Evolutionary conservation across 1,140 invertebrate species (phyloP), one percentile per base, ranked within the genome.

Genomic region (Aphelinus atriplicis): DNA sequence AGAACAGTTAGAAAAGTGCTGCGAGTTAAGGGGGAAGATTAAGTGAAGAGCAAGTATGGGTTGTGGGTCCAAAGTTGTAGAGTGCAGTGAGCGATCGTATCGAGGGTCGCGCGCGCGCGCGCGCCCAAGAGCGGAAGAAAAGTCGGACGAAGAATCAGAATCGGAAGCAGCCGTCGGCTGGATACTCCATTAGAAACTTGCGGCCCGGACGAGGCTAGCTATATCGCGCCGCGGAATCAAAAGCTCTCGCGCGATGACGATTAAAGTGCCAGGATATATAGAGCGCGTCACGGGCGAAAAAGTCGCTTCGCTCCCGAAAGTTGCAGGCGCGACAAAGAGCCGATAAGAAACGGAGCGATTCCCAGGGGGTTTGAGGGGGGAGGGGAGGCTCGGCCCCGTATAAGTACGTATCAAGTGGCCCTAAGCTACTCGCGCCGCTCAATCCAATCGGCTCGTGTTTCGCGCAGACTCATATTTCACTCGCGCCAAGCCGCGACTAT

Each of bases 381-480:
- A 1, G 7, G 5, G 26, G 7, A 47, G 57, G 71, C 48, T 45
- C 53, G 66, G 67, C 73, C 26, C 26, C 26, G 73, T 80, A 82
- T 83, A 81, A 83, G 81, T 84, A 83, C 80, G 82, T 83, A 81
- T 81, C 81, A 80, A 83, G 80, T 80, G 75, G 80, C 75, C 77
- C 73, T 73, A 77, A 82, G 81, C 81, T 83, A 84, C 81, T 81
- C 82, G 26, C 26, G 26, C 26, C 26, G 82, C 83, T 82, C 83
- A 81, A 84, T 84, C 78, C 80, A 83, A 83, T 83, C 82, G 83
- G 80, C 77, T 83, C 80, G 82, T 84, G 83, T 84, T 84, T 84
- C 81, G 82, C 81, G 73, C 78, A 82, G 83, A 79, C 83, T 83
- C 82, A 84, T 84, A 84, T 84, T 84, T 84, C 83, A 84, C 78